Conservation (phyloP, 2,113 vertebrate species). For the Lagopus leucura region DNA sequence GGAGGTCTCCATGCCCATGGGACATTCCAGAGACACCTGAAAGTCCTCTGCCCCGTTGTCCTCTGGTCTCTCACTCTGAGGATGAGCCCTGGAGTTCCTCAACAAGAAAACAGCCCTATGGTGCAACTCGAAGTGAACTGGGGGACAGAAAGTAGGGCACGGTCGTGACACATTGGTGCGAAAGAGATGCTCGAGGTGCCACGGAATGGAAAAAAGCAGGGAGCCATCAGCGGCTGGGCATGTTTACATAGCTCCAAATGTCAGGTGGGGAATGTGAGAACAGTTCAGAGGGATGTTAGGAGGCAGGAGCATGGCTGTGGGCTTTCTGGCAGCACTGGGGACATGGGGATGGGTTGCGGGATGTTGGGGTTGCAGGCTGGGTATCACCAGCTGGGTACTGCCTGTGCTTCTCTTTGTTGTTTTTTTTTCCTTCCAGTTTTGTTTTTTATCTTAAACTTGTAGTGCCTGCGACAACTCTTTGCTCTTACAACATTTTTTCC, state of each 20-base stretch:
- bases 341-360: accelerated
- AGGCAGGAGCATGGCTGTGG: neutral
- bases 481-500: neutral
- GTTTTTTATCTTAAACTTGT: neutral
- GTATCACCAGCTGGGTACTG: neutral
- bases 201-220: neutral
- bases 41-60: neutral
- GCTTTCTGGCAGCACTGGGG: neutral
- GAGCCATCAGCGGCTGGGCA: neutral
- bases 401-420: neutral
- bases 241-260: conserved; percentile 1
- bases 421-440: neutral
- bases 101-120: neutral
- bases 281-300: neutral
- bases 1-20: neutral
- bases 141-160: neutral
- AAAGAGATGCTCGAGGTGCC: neutral
- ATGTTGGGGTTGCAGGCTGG: accelerated
- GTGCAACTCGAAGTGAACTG: neutral
- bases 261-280: neutral
- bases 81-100: neutral
- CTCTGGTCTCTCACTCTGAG: neutral
- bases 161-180: accelerated
- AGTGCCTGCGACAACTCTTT: neutral
- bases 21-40: neutral